phyloP scores from a whole-genome alignment of 92 coral and sea anemone species.

The Porites cylindrica region DNA sequence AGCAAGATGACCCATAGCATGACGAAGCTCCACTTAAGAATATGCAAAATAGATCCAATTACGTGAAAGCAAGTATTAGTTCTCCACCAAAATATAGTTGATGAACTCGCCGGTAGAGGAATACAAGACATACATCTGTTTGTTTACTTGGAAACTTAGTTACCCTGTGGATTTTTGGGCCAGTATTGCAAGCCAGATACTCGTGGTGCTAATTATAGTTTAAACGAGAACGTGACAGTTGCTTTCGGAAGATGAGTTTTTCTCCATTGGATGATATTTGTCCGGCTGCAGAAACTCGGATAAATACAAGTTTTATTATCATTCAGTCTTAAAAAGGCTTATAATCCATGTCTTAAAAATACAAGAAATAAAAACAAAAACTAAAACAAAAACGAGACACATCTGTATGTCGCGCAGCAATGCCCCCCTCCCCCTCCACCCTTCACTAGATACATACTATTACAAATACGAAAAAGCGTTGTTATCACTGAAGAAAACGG shows the following conservation, averaged over 20 bases:
- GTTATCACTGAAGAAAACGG: neutral
- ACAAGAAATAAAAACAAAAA: neutral
- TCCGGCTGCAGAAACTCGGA: neutral
- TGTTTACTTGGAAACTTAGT: constrained; percentile 49
- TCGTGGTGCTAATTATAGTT: constrained; percentile 9
- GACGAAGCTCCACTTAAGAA: neutral
- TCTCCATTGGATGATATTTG: neutral
- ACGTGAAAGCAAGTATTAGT: constrained; percentile 47
- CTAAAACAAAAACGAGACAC: too few relatives aligned
- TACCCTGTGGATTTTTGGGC: constrained; percentile 1
- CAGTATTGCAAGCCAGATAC: neutral
- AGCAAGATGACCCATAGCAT: constrained; percentile 2
- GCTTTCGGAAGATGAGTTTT: neutral
- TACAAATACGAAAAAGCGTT: neutral
- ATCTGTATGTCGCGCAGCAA: too few relatives aligned
- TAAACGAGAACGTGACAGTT: constrained; percentile 8
- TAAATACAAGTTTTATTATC: neutral
- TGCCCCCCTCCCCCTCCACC: too few relatives aligned
- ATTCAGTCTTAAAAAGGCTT: neutral
- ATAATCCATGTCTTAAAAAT: neutral
- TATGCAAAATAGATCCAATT: constrained; percentile 21
- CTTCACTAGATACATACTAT: too few relatives aligned
- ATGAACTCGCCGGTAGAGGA: constrained; percentile 43
- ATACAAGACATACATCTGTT: constrained; percentile 43
- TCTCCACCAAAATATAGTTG: constrained; percentile 28